Base-by-base conservation (phyloP, 2,797 vertebrate genomes). In the Mus minutoides region DNA sequence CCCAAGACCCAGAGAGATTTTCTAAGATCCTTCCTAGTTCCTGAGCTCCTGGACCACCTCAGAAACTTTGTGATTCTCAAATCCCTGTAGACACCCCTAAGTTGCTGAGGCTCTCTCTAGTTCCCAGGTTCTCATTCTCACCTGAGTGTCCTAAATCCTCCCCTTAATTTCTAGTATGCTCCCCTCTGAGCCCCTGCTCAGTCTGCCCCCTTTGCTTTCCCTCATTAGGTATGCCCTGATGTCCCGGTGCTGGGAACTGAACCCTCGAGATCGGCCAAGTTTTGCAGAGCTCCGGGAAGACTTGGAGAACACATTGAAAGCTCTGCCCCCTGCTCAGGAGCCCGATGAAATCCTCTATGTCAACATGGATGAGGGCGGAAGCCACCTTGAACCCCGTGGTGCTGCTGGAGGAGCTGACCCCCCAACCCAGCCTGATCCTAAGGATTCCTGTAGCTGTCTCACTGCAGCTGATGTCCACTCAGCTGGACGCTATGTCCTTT, bases 261-360 rank as follows among this genome's bases (percentile, higher is more conserved):
- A 99, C 95, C 99, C 99, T 0, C 99, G 99, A 76, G 99, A 99
- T 56, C 98, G 99, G 0, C 99, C 99, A 0, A 98, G 98, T 1
- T 99, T 99, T 3, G 97, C 99, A 96, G 97, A 98, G 11, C 98
- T 99, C 88, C 97, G 98, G 93, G 98, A 98, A 19, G 99, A 99
- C 97, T 98, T 99, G 92, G 99, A 99, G 97, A 99, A 99, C 60
- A 98, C 99, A 17, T 98, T 99, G 0, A 99, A 99, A 76, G 98
- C 99, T 40, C 99, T 99, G 69, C 99, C 99, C 0, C 99, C 98
- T 52, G 96, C 98, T 8, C 99, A 99, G 98, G 99, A 99, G 92
- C 99, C 99, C 0, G 99, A 99, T 0, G 99, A 99, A 98, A 99
- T 99, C 98, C 98, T 99, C 40, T 99, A 99, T 9, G 99, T 99